Evolutionary conservation across 2,888 invertebrate genomes (phyloP), one percentile per base, ranked within the genome.

Genomic region (Acrobasis repandana): DNA sequence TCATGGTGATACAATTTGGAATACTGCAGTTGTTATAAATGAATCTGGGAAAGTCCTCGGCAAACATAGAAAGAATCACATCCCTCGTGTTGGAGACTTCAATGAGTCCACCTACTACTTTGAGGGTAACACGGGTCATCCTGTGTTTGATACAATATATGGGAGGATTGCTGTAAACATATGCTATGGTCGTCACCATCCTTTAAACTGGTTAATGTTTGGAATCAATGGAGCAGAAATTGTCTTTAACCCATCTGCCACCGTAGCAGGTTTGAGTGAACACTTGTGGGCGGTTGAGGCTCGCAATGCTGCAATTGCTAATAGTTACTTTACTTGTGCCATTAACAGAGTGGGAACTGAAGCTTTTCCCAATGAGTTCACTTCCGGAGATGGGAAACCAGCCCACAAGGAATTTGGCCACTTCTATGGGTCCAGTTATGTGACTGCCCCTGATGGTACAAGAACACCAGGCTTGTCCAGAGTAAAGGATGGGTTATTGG

Each of bases 201-300:
- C 99, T 0, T 95, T 97, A 69, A 99, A 99, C 83, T 99, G 99
- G 99, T 93, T 99, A 88, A 98, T 98, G 97, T 99, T 98, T 92
- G 99, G 98, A 0, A 79, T 99, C 18, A 99, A 99, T 89, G 98
- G 98, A 4, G 99, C 99, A 1, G 99, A 99, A 93, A 98, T 99
- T 68, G 99, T 99, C 0, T 99, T 99, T 86, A 99, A 99, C 88
- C 99, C 99, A 6, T 98, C 98, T n/a, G 99, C 99, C 1, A 99
- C 99, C 74, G 97, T 94, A 36, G 93, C 94, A 33, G 93, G 91
- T 0, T 82, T 95, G 9, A 98, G 98, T 87, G 99, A 99, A 84
- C 98, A 98, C 0, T 84, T 99, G 61, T 99, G 99, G 99, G 94
- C 95, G 3, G 95, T 99, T 63, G 99, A 99, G 90, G 99, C 99